phyloP scores from a whole-genome alignment of 1,140 invertebrate genomes.

The Nixonia krombeini region DNA sequence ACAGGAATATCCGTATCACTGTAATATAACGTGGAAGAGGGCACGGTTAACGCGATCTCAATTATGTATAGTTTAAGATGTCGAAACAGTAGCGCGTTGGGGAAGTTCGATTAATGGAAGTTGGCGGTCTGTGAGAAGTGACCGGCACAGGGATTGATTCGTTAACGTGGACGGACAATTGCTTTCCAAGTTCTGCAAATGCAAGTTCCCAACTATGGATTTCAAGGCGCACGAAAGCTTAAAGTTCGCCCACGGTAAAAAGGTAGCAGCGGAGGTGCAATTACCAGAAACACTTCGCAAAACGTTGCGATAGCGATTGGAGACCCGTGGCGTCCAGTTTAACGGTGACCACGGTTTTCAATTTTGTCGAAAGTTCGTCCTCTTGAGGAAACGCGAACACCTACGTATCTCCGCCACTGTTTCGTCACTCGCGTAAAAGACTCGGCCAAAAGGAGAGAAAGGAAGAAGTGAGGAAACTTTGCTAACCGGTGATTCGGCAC shows the following conservation, averaged over 20 bases:
- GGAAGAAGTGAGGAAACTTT: too few relatives aligned
- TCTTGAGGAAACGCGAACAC: background rate
- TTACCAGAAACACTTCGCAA: constrained; percentile 44
- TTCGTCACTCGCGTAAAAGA: too few relatives aligned
- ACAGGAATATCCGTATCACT: too few relatives aligned
- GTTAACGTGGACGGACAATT: constrained; percentile 28
- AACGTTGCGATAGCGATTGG: constrained; percentile 39
- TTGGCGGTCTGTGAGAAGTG: constrained; percentile 17
- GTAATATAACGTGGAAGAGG: background rate
- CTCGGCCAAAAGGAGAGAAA: too few relatives aligned
- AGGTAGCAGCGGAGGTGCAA: constrained; percentile 40
- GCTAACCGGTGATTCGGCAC: too few relatives aligned
- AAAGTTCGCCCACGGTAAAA: constrained; percentile 8
- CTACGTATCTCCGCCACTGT: background rate
- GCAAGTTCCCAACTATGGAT: constrained; percentile 19
- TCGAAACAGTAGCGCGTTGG: background rate
- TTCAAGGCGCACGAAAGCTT: constrained; percentile 4
- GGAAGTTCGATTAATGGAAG: constrained; percentile 6
- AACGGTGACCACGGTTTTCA: constrained; percentile 38
- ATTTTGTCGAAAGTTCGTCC: constrained; percentile 24
- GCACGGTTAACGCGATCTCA: constrained; percentile 1
- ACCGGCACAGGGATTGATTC: constrained; percentile 26
- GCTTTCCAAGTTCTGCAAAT: constrained; percentile 31
- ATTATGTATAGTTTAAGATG: constrained; percentile 6
- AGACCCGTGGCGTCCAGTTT: constrained; percentile 24